Evolutionary conservation across 1,140 invertebrate genomes (phyloP).

Genomic region (Brachionus paranguensis): DNA sequence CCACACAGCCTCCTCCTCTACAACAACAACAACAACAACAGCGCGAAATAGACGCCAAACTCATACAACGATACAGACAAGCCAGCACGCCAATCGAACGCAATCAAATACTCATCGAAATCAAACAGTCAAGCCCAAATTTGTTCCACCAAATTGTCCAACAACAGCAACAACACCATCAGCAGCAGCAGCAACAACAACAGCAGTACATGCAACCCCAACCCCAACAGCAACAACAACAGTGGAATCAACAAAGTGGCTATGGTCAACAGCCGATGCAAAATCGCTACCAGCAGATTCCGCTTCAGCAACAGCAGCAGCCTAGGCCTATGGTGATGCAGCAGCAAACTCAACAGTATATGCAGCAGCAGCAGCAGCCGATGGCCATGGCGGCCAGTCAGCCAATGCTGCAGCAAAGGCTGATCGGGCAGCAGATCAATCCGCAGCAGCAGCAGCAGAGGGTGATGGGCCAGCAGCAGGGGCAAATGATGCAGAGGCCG

Average conservation of each 20-base stretch:
- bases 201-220: background rate
- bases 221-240: background rate
- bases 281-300: background rate
- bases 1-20: background rate
- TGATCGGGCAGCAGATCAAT: background rate
- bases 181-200: background rate
- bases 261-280: background rate
- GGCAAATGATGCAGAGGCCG: background rate
- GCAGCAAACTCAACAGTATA: background rate
- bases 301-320: slow-evolving; percentile 5
- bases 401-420: background rate
- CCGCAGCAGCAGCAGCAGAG: background rate
- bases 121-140: background rate
- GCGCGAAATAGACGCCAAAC: background rate
- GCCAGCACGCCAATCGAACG: background rate
- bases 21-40: background rate
- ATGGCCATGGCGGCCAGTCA: background rate
- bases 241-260: background rate
- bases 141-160: background rate
- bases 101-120: background rate
- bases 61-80: slow-evolving; percentile 2
- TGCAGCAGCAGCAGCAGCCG: background rate
- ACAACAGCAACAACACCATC: background rate
- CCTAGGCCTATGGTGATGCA: background rate
- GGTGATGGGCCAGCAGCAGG: background rate